phyloP scores from a whole-genome alignment of 2,113 vertebrate genomes.

The Platysternon megacephalum region DNA sequence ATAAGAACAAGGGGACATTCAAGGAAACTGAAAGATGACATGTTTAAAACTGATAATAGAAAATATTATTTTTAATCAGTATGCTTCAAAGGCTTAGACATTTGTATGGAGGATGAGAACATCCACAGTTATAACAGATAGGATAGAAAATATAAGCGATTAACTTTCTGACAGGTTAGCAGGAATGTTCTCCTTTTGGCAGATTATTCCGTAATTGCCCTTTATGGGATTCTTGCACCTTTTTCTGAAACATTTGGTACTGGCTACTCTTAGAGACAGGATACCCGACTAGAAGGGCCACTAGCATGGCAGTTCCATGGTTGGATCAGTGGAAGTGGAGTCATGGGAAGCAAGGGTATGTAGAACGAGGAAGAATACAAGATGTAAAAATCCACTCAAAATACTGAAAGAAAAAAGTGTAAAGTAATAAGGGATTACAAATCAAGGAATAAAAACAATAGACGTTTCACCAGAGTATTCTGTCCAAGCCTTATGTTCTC shows the following conservation, averaged over 20 bases:
- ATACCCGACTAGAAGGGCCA: not conserved
- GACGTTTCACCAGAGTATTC: not conserved
- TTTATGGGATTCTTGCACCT: not conserved
- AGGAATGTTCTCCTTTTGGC: fast-evolving
- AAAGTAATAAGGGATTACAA: not conserved
- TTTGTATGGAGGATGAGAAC: not conserved
- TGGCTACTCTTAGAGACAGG: not conserved
- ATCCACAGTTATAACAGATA: not conserved
- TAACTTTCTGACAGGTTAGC: not conserved
- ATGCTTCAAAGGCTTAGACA: not conserved
- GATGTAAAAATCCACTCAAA: not conserved
- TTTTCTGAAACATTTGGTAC: not conserved
- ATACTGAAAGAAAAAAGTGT: not conserved
- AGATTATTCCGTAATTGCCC: not conserved
- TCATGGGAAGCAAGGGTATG: not conserved
- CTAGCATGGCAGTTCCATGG: fast-evolving
- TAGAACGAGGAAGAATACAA: not conserved
- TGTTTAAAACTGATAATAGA: not conserved
- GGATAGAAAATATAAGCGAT: not conserved
- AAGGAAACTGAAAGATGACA: not conserved
- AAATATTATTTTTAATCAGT: not conserved
- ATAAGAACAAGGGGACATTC: not conserved
- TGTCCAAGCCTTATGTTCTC: not conserved
- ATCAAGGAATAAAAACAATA: not conserved
- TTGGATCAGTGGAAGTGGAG: not conserved